Conservation (phyloP, 2,113 vertebrate genomes). For the Anser cygnoides region DNA sequence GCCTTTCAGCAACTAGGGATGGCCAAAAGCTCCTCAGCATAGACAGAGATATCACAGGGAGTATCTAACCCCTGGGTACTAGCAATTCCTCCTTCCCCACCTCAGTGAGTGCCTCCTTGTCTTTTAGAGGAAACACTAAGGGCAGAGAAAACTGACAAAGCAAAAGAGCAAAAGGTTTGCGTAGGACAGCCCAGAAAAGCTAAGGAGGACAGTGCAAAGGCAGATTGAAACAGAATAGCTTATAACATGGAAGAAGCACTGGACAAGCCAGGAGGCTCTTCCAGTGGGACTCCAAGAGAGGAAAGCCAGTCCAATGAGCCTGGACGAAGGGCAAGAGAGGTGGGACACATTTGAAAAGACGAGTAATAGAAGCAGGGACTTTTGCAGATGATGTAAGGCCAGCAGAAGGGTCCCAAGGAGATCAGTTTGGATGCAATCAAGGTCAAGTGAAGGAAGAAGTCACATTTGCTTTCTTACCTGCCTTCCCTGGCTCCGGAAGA, state of each 20-base stretch:
- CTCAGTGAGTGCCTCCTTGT: neutral
- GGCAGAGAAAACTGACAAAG: neutral
- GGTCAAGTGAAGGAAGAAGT: neutral
- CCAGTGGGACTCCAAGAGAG: neutral
- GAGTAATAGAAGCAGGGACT: neutral
- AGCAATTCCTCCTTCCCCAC: neutral
- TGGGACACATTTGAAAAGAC: neutral
- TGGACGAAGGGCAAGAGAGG: neutral
- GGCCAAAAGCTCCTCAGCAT: neutral
- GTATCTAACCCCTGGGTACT: neutral
- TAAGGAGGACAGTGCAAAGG: neutral
- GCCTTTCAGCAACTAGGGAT: neutral
- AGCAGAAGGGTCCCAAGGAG: neutral
- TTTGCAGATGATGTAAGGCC: neutral
- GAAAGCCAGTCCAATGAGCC: neutral
- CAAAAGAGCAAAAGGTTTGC: neutral
- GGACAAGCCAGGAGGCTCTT: neutral
- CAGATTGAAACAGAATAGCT: neutral
- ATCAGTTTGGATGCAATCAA: neutral
- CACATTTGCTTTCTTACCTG: constrained; percentile 77
- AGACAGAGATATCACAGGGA: neutral
- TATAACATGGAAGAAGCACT: neutral
- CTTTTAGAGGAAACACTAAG: neutral
- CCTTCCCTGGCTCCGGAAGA: constrained; percentile 93
- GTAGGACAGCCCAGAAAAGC: neutral